Conservation (phyloP, 1,140 invertebrate genomes). For the Lepidurus couesii region DNA sequence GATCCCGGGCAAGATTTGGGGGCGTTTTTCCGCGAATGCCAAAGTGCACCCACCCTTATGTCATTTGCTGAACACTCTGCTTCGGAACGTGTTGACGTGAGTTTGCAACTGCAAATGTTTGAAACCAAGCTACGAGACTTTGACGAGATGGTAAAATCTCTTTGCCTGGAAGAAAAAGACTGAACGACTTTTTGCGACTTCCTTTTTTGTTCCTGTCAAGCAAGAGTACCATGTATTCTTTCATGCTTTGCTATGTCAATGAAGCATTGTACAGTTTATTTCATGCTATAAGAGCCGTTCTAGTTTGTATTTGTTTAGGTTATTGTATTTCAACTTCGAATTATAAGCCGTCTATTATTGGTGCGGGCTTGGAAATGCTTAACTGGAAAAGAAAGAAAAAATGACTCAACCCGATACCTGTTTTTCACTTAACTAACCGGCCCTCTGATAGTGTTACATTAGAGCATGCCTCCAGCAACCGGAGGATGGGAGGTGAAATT, state of each 20-base stretch:
- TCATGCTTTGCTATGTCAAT: neutral
- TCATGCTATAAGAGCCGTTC: neutral
- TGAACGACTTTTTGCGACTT: neutral
- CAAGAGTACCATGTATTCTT: neutral
- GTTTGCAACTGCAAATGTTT: constrained; percentile 61
- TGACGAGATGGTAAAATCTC: constrained; percentile 61
- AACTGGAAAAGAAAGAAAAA: too few relatives aligned
- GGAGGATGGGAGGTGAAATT: neutral
- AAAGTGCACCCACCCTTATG: constrained; percentile 52
- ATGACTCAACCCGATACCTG: neutral
- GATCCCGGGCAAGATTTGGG: constrained; percentile 59
- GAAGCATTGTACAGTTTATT: constrained; percentile 3
- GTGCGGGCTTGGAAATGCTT: too few relatives aligned
- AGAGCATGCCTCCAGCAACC: neutral
- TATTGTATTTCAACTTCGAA: too few relatives aligned
- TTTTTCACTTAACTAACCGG: neutral
- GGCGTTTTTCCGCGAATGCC: constrained; percentile 70
- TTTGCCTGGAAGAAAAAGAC: constrained; percentile 50
- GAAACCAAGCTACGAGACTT: constrained; percentile 67
- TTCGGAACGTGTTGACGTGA: constrained; percentile 32
- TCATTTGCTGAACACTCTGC: constrained; percentile 24
- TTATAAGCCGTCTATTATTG: too few relatives aligned
- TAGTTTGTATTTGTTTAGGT: neutral
- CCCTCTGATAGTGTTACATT: neutral
- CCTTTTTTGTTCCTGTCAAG: neutral